Conservation (phyloP, 2,797 vertebrate genomes). For the Gymnopithys bicolor region DNA sequence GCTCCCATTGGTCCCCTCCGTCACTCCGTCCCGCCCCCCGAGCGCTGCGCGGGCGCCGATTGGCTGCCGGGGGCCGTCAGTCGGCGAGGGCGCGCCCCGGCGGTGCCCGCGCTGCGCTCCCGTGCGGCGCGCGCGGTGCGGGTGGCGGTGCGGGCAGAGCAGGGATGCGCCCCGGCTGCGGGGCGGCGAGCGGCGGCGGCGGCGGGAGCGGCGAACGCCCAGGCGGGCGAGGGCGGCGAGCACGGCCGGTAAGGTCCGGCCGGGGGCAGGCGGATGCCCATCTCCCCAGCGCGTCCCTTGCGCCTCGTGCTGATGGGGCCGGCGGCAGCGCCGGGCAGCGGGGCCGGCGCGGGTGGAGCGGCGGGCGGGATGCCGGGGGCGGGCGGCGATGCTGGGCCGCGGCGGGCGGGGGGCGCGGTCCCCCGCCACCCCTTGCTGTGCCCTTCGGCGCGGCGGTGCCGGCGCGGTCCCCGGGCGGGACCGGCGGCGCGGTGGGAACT, state of each 20-base stretch:
- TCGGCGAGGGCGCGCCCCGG: slow-evolving; percentile 64
- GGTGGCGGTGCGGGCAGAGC: slow-evolving; percentile 46
- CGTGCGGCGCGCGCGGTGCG: slow-evolving; percentile 36
- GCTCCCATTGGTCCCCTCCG: slow-evolving; percentile 49
- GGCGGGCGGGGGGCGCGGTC: neutral
- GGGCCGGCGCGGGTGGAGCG: neutral
- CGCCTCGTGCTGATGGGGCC: neutral
- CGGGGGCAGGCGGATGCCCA: neutral
- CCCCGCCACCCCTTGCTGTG: neutral
- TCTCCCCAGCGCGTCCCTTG: neutral
- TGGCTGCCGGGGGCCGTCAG: slow-evolving; percentile 67
- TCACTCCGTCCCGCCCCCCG: neutral
- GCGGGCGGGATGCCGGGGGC: neutral
- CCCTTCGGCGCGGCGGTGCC: neutral
- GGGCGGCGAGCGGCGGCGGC: slow-evolving; percentile 18
- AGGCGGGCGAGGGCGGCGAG: slow-evolving; percentile 26
- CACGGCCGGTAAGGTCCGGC: slow-evolving; percentile 62
- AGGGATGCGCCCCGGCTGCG: slow-evolving; percentile 62
- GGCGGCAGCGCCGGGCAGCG: neutral
- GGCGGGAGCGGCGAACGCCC: slow-evolving; percentile 45
- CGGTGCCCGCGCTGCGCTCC: slow-evolving; percentile 47
- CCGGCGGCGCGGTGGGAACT: neutral
- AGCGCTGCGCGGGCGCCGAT: slow-evolving; percentile 27
- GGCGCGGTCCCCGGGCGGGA: neutral
- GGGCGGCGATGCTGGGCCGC: neutral